Conservation (phyloP, 2,797 vertebrate genomes). For the Glyptemys insculpta region DNA sequence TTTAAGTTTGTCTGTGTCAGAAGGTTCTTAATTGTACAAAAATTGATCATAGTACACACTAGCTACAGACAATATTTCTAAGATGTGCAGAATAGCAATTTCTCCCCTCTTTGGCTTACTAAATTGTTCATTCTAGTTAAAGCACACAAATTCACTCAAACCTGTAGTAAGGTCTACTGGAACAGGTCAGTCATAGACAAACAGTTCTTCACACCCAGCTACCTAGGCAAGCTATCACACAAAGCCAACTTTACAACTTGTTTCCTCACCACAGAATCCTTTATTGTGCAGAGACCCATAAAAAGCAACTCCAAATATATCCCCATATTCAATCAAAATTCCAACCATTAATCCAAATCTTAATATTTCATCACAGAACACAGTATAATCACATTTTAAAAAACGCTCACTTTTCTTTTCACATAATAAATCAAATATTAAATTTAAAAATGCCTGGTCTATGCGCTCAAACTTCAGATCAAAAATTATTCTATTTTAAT, state of each 20-base stretch:
- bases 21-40: not conserved
- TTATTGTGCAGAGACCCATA: not conserved
- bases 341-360: not conserved
- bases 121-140: not conserved
- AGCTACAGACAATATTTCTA: not conserved
- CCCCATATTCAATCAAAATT: conserved; percentile 1
- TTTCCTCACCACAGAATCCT: not conserved
- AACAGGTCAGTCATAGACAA: not conserved
- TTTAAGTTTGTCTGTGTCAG: not conserved
- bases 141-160: not conserved
- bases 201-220: not conserved
- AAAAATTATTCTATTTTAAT: not conserved
- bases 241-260: not conserved
- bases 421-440: not conserved
- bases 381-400: not conserved
- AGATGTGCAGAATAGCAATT: not conserved
- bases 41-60: not conserved
- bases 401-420: not conserved
- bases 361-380: not conserved
- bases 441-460: not conserved
- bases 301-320: not conserved
- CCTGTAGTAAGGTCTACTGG: not conserved
- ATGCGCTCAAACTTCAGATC: not conserved
- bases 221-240: not conserved
- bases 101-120: not conserved